Evolutionary conservation across 2,888 invertebrate species (phyloP).

Genomic region (Capitulum mitella): DNA sequence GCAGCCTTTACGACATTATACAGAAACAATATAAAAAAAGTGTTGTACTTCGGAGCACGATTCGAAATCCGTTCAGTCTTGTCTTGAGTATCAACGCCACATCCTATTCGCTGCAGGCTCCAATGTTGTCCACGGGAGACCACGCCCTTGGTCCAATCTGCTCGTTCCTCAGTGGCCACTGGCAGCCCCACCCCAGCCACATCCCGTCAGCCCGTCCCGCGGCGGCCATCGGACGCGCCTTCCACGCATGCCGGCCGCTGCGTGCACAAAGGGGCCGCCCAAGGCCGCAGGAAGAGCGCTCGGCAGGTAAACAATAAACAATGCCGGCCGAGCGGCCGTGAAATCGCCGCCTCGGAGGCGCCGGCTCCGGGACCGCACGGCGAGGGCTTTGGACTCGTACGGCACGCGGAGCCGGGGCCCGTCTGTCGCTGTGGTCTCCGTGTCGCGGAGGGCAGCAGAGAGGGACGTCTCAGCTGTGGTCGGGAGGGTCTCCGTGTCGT

Average conservation of each 20-base stretch:
- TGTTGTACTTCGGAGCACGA: no score
- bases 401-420: background rate
- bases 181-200: background rate
- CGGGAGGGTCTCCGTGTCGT: no score
- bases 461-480: no score
- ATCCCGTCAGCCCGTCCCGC: background rate
- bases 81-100: no score
- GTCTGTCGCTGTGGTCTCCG: background rate
- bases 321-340: background rate
- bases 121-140: background rate
- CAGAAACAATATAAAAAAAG: no score
- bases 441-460: background rate
- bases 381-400: background rate
- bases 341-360: background rate
- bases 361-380: background rate
- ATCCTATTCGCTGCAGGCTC: no score
- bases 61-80: no score
- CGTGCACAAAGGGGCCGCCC: background rate
- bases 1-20: no score
- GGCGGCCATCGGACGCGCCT: background rate
- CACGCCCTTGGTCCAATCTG: background rate
- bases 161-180: background rate
- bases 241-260: background rate
- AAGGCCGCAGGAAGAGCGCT: background rate
- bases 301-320: slow-evolving; percentile 15